Percentiles rank a stretch among this genome's conserved stretches.
phyloP scores from a whole-genome alignment of 1,140 invertebrate genomes.

The Cydia fagiglandana region DNA sequence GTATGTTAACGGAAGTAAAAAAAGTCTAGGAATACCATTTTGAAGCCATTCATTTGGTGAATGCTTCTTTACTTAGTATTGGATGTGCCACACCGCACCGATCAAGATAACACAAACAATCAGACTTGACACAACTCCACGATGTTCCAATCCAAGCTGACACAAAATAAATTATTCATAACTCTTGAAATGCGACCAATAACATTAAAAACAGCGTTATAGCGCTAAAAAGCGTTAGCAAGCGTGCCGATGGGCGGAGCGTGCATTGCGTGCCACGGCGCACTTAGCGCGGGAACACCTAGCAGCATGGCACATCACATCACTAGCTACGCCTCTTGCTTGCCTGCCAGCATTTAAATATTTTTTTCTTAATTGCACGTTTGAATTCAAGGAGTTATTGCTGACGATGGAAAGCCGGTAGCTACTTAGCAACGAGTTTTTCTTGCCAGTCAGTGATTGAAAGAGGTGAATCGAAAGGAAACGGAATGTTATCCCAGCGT shows the following conservation, averaged over 20 bases:
- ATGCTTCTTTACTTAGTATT: too few relatives aligned
- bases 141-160: conserved; percentile 25
- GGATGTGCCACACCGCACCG: not conserved
- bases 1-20: too few relatives aligned
- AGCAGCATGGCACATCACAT: conserved; percentile 57
- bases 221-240: conserved; percentile 41
- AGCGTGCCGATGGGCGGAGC: conserved; percentile 73
- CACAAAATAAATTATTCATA: conserved; percentile 27
- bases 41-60: not conserved
- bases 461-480: not conserved
- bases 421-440: not conserved
- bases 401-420: not conserved
- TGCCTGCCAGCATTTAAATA: conserved; percentile 33
- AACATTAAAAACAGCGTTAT: conserved; percentile 36
- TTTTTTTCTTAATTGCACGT: conserved; percentile 30
- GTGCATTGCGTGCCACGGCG: conserved; percentile 60
- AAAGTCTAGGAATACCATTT: too few relatives aligned
- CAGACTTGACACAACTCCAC: not conserved
- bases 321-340: conserved; percentile 74
- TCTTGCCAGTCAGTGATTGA: not conserved
- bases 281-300: conserved; percentile 74
- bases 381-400: conserved; percentile 18
- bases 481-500: too few relatives aligned
- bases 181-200: conserved; percentile 26
- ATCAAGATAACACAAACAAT: conserved; percentile 3